phyloP scores from a whole-genome alignment of 2,888 invertebrate genomes.

The Platycheirus albimanus region DNA sequence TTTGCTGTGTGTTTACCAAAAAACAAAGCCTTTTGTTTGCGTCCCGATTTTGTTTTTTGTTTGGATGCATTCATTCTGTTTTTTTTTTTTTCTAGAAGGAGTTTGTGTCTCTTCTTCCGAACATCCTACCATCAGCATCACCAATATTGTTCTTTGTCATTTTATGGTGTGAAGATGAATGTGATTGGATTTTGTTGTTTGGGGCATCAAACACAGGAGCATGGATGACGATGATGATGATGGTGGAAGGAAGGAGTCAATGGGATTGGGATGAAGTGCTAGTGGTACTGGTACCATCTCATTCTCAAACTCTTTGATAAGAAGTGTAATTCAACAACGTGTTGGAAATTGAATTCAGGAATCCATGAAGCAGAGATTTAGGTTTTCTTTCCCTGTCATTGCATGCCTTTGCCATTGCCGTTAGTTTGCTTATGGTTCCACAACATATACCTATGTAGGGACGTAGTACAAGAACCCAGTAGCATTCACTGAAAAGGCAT shows the following conservation, averaged over 20 bases:
- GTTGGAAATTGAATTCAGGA: slow-evolving; percentile 69
- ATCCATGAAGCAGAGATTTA: slow-evolving; percentile 49
- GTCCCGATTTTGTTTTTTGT: slow-evolving; percentile 35
- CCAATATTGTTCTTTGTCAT: slow-evolving; percentile 68
- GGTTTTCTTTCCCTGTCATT: too few species aligned
- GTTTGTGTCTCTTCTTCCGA: slow-evolving; percentile 18
- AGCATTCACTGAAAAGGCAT: slow-evolving; percentile 27
- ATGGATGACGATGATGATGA: neutral
- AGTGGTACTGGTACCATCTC: too few species aligned
- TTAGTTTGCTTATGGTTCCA: too few species aligned
- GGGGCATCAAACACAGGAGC: slow-evolving; percentile 22
- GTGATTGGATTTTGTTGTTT: slow-evolving; percentile 67
- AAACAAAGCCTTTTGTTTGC: slow-evolving; percentile 65
- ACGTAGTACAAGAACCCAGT: neutral
- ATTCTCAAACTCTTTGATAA: slow-evolving; percentile 3
- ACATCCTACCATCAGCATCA: slow-evolving; percentile 8
- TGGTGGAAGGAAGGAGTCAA: neutral
- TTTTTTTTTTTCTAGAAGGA: slow-evolving; percentile 2
- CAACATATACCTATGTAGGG: too few species aligned
- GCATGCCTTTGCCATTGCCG: too few species aligned
- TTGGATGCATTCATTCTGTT: slow-evolving; percentile 43
- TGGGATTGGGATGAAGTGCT: neutral
- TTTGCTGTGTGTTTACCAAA: slow-evolving; percentile 41
- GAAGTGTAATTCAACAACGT: slow-evolving; percentile 60
- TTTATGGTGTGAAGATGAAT: slow-evolving; percentile 68